phyloP scores from a whole-genome alignment of 2,113 vertebrate genomes.

The Pedionomus torquatus region DNA sequence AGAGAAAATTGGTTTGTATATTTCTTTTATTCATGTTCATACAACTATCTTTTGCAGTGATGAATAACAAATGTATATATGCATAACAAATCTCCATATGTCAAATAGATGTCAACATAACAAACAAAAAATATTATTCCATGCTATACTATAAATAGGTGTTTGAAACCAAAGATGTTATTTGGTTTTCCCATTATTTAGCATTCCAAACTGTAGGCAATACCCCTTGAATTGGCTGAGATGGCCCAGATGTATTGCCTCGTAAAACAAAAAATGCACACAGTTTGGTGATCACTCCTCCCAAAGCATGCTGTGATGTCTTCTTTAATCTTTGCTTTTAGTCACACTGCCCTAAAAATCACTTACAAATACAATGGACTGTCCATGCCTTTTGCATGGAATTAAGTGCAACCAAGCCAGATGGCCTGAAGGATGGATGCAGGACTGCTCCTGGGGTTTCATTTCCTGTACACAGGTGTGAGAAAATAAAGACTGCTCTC shows the following conservation, averaged over 20 bases:
- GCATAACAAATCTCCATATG: not conserved
- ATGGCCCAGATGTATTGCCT: not conserved
- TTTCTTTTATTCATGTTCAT: conserved; percentile 41
- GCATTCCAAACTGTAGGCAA: not conserved
- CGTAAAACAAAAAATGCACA: not conserved
- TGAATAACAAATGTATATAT: conserved; percentile 8
- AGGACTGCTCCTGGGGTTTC: not conserved
- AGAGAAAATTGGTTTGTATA: not conserved
- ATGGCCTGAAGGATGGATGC: not conserved
- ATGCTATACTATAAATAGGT: not conserved
- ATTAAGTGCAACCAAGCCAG: not conserved
- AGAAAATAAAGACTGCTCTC: not conserved
- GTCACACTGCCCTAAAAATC: not conserved
- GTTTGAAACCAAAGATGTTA: not conserved
- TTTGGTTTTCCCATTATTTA: not conserved
- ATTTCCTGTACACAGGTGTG: not conserved
- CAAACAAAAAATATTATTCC: not conserved
- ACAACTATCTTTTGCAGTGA: not conserved
- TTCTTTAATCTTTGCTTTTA: not conserved
- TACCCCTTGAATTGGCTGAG: not conserved
- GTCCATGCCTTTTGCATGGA: not conserved
- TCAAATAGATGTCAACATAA: not conserved
- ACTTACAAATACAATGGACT: not conserved
- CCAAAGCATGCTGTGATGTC: not conserved
- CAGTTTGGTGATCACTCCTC: not conserved